Conservation (phyloP, 2,113 vertebrate genomes). For the Oncorhynchus keta region DNA sequence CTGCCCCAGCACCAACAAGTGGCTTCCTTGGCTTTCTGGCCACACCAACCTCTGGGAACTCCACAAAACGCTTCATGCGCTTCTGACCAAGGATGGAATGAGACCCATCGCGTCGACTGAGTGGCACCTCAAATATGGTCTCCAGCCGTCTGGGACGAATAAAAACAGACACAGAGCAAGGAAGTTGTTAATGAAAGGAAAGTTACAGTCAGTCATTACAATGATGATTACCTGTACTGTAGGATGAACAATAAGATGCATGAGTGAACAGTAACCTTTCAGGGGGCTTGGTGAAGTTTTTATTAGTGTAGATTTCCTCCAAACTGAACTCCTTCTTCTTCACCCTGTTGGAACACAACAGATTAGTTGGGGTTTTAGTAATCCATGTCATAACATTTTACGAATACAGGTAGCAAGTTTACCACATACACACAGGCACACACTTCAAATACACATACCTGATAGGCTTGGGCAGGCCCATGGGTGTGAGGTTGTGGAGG, state of each 20-base stretch:
- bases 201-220: neutral
- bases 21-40: conserved; percentile 75
- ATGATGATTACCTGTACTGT: neutral
- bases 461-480: conserved; percentile 85
- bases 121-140: conserved; percentile 87
- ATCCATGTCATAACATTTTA: neutral
- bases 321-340: conserved; percentile 91
- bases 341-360: conserved; percentile 66
- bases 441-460: conserved; percentile 62
- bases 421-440: neutral
- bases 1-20: conserved; percentile 38
- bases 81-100: conserved; percentile 80
- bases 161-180: neutral
- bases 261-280: conserved; percentile 69
- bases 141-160: conserved; percentile 74
- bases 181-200: neutral
- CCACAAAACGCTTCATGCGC: conserved; percentile 78
- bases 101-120: conserved; percentile 77
- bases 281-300: conserved; percentile 85
- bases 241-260: neutral
- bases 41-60: conserved; percentile 81
- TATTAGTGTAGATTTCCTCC: conserved; percentile 93
- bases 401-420: neutral
- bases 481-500: conserved; percentile 84
- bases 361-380: neutral